phyloP scores from a whole-genome alignment of 2,113 vertebrate genomes.

The Atherinomorus stipes region DNA sequence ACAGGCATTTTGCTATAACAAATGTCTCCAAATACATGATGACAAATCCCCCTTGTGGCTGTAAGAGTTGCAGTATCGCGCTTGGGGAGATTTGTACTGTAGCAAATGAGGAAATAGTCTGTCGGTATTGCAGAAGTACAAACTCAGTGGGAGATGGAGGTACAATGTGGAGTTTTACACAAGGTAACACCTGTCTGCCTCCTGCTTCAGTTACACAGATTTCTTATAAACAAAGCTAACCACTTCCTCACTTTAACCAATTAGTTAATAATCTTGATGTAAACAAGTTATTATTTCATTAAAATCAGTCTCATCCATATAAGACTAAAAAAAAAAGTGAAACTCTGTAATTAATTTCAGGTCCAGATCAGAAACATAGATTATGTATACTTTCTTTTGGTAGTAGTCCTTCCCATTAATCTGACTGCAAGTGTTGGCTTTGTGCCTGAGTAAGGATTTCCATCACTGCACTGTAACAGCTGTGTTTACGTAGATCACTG shows the following conservation, averaged over 20 bases:
- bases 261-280: not conserved
- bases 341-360: not conserved
- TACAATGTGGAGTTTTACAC: conserved; percentile 2
- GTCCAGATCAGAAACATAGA: not conserved
- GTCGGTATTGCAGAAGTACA: not conserved
- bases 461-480: not conserved
- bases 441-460: not conserved
- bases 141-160: not conserved
- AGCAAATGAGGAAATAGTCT: not conserved
- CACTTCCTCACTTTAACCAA: not conserved
- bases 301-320: not conserved
- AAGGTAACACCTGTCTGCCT: not conserved
- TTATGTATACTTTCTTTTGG: not conserved
- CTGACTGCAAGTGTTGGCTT: not conserved
- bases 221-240: not conserved
- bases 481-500: not conserved
- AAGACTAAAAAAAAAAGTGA: not conserved
- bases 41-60: not conserved
- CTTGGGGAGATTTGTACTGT: not conserved
- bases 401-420: not conserved
- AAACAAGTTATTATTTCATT: not conserved
- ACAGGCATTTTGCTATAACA: too few species aligned
- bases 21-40: not conserved
- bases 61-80: not conserved
- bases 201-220: not conserved